phyloP scores from a whole-genome alignment of 2,888 invertebrate genomes.

The Hesperia comma region DNA sequence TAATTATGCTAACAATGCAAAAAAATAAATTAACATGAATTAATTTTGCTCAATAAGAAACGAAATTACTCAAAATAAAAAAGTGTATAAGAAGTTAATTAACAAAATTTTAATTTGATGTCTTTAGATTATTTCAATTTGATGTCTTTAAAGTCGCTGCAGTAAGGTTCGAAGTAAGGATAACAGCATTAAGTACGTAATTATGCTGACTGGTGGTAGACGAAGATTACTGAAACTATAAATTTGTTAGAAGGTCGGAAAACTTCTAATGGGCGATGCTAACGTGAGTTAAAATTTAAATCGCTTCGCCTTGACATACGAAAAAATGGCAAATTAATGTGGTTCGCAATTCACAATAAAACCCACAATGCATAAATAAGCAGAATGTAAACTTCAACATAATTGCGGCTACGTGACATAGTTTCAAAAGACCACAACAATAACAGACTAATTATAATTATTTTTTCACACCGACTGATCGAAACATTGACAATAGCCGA shows the following conservation, averaged over 20 bases:
- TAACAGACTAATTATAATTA: too few species aligned
- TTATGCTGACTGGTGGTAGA: neutral
- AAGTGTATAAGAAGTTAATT: too few species aligned
- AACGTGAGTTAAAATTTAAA: neutral
- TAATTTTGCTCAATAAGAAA: too few species aligned
- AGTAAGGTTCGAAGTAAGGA: too few species aligned
- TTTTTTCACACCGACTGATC: too few species aligned
- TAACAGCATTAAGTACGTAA: too few species aligned
- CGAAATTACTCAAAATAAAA: too few species aligned
- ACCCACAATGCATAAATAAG: neutral
- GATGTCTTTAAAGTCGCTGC: neutral
- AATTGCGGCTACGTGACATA: neutral
- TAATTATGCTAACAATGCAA: too few species aligned
- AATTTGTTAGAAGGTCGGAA: neutral
- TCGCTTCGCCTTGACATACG: neutral
- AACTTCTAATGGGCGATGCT: neutral
- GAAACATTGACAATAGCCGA: too few species aligned
- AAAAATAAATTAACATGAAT: too few species aligned
- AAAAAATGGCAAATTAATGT: neutral
- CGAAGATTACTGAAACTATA: neutral
- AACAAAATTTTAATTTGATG: too few species aligned
- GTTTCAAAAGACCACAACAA: neutral
- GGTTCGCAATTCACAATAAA: neutral
- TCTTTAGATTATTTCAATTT: too few species aligned
- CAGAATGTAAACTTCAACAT: neutral